Evolutionary conservation across 2,888 invertebrate species (phyloP), one percentile per base, ranked within the genome.

Genomic region (Brenthis ino): DNA sequence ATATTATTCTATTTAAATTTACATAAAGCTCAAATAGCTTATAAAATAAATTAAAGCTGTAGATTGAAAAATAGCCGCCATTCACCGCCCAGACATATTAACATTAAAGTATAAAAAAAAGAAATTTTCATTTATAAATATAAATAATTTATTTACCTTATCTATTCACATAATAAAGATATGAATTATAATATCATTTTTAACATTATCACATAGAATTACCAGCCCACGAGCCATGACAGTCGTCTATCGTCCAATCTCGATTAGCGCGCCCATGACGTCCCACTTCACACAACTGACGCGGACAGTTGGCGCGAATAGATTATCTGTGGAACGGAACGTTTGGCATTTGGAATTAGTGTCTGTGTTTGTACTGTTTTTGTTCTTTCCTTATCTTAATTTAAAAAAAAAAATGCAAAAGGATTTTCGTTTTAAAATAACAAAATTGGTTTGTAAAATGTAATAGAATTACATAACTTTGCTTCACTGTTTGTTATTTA

Each of bases 241-340:
- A 82, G 76, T 73, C 76, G 77, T 75, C 71, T 84, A 88, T 89
- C 89, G 78, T 84, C 80, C 83, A 85, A 89, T 90, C 88, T 85
- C 85, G 86, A 87, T 86, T 84, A 86, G 79, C 80, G 78, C 78
- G 77, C 70, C 71, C 77, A 71, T 83, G 85, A 83, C 88, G 85
- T 87, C 81, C 74, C 85, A 81, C 87, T 87, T 85, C 85, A 88
- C 84, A 83, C 91, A 90, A 88, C 90, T 88, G 90, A 80, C 85
- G 82, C 67, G n/a, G 86, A 84, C 91, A 91, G 91, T 88, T 91
- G 91, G 85, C 77, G 76, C 74, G 79, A 79, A 80, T 81, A 82
- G 81, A 79, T 82, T 78, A 80, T 80, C 77, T 77, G 74, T 77
- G 69, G 73, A 78, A 81, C 76, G 73, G 68, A 76, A 76, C 76